Conservation (phyloP, 2,113 vertebrate species). For the Periophthalmus modestus region DNA sequence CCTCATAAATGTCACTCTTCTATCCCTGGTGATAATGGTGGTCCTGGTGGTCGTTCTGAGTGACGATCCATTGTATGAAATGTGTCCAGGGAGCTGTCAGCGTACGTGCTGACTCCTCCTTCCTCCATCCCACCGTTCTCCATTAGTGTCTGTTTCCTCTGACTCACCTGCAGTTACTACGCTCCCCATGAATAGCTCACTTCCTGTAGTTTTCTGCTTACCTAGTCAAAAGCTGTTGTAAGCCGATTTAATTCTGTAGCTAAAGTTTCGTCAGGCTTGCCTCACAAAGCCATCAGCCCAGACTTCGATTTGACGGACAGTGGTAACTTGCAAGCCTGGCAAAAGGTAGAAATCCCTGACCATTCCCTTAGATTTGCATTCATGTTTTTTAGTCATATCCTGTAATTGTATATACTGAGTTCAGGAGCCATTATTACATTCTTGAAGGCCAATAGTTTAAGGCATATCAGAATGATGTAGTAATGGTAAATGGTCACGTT, state of each 20-base stretch:
- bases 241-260: slow-evolving; percentile 50
- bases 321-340: too few relatives aligned
- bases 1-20: too few relatives aligned
- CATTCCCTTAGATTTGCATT: too few relatives aligned
- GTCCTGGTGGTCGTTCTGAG: not conserved
- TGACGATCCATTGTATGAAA: not conserved
- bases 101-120: not conserved
- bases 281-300: not conserved
- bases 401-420: too few relatives aligned
- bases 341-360: too few relatives aligned
- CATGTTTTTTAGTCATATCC: too few relatives aligned
- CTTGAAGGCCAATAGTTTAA: too few relatives aligned
- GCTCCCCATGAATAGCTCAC: slow-evolving; percentile 44
- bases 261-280: slow-evolving; percentile 31
- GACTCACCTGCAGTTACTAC: slow-evolving; percentile 1
- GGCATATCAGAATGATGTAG: too few relatives aligned
- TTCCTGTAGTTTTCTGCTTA: slow-evolving; percentile 46
- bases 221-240: slow-evolving; percentile 31
- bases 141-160: not conserved
- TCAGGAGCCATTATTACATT: too few relatives aligned
- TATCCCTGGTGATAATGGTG: too few relatives aligned
- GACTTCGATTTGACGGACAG: too few relatives aligned
- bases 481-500: too few relatives aligned
- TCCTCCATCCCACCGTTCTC: not conserved
- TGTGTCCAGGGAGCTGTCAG: not conserved